Percentiles rank a stretch among this genome's conserved stretches.
These are phyloP conservation scores for Nipponia nippon DNA, from an alignment of 2,113 vertebrate species.

Conservation along the genomic window DNA sequence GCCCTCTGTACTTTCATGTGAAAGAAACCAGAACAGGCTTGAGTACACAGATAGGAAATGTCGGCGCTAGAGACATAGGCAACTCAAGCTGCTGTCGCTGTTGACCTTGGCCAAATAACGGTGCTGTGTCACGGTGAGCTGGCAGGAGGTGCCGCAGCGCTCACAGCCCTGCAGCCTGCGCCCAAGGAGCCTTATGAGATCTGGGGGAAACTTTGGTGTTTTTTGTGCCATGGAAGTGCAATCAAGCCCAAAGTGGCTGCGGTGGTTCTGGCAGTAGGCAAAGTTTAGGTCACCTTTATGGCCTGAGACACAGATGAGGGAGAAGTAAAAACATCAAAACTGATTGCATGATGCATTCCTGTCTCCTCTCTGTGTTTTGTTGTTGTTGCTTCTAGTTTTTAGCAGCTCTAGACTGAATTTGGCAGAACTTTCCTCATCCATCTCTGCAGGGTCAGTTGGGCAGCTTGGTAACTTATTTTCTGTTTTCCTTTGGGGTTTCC, in stretches of 20 bases:
- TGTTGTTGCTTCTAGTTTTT: not conserved
- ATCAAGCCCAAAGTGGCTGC: not conserved
- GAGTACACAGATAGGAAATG: not conserved
- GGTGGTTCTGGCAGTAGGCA: not conserved
- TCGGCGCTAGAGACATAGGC: not conserved
- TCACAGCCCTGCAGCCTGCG: not conserved
- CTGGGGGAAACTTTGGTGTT: not conserved
- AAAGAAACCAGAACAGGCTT: not conserved
- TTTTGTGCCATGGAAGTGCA: not conserved
- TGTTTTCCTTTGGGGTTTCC: not conserved
- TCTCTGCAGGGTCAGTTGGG: rapidly evolving
- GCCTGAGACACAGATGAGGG: not conserved
- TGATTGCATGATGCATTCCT: not conserved
- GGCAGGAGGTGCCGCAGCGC: not conserved
- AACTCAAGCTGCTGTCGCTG: not conserved
- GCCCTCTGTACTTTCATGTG: not conserved
- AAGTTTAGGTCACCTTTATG: not conserved
- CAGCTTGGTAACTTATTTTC: not conserved
- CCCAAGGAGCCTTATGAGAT: not conserved
- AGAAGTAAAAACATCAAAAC: not conserved
- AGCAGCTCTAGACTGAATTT: not conserved
- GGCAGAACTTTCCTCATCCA: not conserved
- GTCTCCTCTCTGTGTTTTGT: not conserved
- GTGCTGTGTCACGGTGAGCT: not conserved
- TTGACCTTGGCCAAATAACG: not conserved